Evolutionary conservation across 2,113 vertebrate genomes (phyloP), one percentile per base, ranked within the genome.

Genomic region (Myanophis thanlyinensis): DNA sequence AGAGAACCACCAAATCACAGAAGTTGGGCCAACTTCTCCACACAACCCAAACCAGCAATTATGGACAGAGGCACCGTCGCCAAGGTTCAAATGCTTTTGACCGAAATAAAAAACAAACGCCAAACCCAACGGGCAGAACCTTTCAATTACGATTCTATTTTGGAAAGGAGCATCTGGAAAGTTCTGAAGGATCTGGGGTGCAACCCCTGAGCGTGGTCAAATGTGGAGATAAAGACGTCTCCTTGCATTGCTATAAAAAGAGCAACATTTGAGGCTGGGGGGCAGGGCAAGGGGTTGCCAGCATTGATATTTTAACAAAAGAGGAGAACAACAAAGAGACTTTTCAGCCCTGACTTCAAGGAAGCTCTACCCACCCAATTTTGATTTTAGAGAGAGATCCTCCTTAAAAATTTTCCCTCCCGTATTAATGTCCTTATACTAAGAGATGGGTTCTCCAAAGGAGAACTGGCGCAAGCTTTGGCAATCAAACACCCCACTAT

Each of bases 111-210:
- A 48, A 49, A 48, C 12, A 44, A 35, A 56, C 4, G 13, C 53
- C 5, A 67, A 49, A 92, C 27, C 92, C 85, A 48, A 9, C n/a
- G 51, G 93, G 85, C 90, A 93, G 92, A 88, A 88, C 93, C 90
- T 67, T 93, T 89, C 95, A 95, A 95, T 94, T 90, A 30, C 11
- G 5, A 30, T 52, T 49, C 93, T 95, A 92, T 96, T 96, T 96
- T 95, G 51, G 93, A 95, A 92, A 52, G 20, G 8, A 27, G 59
- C 85, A 89, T 59, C 86, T 87, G 84, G 90, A 93, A 85, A 93
- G 56, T 13, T 46, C 86, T 35, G 56, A 23, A 56, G 67, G 4
- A 9, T 35, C 35, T 2, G 25, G 15, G 22, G 20, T 46, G 18
- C 48, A 44, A 3, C 59, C 62, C 90, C 13, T 1, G 10, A 12